Conservation (phyloP, 2,888 invertebrate genomes). For the Axea sp. region DNA sequence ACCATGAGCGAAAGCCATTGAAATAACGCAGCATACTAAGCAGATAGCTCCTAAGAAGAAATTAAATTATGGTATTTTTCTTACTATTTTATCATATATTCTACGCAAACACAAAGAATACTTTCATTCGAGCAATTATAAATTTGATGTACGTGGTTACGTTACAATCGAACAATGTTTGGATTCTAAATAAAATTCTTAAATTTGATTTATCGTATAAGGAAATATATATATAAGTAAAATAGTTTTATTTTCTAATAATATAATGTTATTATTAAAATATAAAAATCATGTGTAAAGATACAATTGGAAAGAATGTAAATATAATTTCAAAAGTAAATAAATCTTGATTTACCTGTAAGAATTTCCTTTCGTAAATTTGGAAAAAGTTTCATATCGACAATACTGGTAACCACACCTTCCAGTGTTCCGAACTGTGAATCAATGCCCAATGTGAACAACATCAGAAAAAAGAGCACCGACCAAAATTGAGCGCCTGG, state of each 20-base stretch:
- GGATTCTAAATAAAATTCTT: too few species aligned
- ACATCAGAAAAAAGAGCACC: constrained; percentile 96
- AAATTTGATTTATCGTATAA: too few species aligned
- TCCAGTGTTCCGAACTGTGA: constrained; percentile 98
- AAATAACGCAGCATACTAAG: constrained; percentile 88
- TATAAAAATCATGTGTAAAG: too few species aligned
- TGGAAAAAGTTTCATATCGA: constrained; percentile 96
- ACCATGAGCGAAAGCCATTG: constrained; percentile 95
- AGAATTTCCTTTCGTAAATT: constrained; percentile 93
- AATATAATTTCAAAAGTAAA: too few species aligned
- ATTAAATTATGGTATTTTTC: constrained; percentile 1
- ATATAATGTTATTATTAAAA: too few species aligned
- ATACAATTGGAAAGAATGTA: neutral
- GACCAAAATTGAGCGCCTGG: constrained; percentile 98
- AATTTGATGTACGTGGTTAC: neutral
- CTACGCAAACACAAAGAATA: constrained; percentile 9
- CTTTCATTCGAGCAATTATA: constrained; percentile 2
- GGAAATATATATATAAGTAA: too few species aligned
- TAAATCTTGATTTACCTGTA: constrained; percentile 81
- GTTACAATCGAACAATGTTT: neutral
- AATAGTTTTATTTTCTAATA: too few species aligned
- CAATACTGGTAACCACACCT: constrained; percentile 96
- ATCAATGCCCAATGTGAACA: constrained; percentile 97
- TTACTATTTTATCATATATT: neutral
- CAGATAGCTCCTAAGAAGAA: constrained; percentile 83